Evolutionary conservation across 1,140 invertebrate genomes (phyloP).

Genomic region (Coptotermes formosanus): DNA sequence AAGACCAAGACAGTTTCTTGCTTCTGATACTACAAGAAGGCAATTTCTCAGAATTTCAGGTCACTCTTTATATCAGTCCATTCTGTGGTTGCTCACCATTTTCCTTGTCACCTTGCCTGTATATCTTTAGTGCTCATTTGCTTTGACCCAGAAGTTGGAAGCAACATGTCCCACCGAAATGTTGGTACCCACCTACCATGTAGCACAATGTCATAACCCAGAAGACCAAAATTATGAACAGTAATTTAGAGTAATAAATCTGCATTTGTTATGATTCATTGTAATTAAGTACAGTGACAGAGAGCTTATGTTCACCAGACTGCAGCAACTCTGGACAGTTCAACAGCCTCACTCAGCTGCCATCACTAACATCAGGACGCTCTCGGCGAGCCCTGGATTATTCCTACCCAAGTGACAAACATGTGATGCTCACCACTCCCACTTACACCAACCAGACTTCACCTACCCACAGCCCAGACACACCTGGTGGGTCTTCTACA

Average conservation of each 20-base stretch:
- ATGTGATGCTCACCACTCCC: background rate
- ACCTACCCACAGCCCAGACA: background rate
- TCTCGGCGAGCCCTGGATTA: slow-evolving; percentile 40
- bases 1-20: too few relatives aligned
- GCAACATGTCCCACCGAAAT: too few relatives aligned
- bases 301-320: slow-evolving; percentile 38
- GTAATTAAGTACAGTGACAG: background rate
- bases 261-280: background rate
- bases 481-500: background rate
- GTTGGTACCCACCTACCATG: too few relatives aligned
- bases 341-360: slow-evolving; percentile 39
- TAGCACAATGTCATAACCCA: too few relatives aligned
- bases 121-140: too few relatives aligned
- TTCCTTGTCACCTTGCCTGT: too few relatives aligned
- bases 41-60: too few relatives aligned
- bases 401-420: slow-evolving; percentile 35
- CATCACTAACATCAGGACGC: slow-evolving; percentile 42
- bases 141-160: too few relatives aligned
- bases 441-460: background rate
- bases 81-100: too few relatives aligned
- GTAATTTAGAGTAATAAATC: background rate
- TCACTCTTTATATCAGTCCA: too few relatives aligned
- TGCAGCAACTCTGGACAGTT: slow-evolving; percentile 45
- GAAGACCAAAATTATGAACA: too few relatives aligned
- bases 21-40: too few relatives aligned